A percentile compares a stretch with the other conserved stretches of the same genome.
phyloP scores from a whole-genome alignment of 2,797 vertebrate species.

The Eulemur albifrons region DNA sequence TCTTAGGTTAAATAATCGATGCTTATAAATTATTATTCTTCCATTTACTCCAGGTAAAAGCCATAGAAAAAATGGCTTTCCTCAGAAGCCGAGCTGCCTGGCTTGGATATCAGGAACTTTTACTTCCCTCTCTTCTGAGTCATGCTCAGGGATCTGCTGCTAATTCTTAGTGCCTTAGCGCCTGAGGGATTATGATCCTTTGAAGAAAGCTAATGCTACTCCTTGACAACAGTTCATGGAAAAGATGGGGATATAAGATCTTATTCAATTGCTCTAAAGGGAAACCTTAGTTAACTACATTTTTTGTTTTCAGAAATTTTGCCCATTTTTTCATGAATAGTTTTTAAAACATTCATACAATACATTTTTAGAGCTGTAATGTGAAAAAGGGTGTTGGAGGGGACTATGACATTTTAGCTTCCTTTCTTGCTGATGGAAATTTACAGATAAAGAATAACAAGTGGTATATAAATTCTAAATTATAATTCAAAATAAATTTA shows the following conservation, averaged over 20 bases:
- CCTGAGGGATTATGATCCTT: too few relatives aligned
- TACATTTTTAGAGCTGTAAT: background rate
- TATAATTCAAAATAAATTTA: background rate
- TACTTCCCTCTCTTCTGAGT: background rate
- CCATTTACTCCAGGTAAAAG: background rate
- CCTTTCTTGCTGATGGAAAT: background rate
- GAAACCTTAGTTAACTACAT: background rate
- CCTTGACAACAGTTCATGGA: background rate
- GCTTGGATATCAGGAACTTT: too few relatives aligned
- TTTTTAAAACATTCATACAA: background rate
- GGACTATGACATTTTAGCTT: background rate
- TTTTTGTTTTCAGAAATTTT: background rate
- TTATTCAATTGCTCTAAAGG: background rate
- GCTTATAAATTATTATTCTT: background rate
- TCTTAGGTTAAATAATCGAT: background rate
- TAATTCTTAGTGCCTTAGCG: too few relatives aligned
- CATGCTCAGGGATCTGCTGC: background rate
- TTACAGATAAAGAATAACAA: background rate
- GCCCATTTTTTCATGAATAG: background rate
- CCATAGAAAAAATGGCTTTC: background rate
- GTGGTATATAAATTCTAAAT: background rate
- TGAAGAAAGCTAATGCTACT: background rate
- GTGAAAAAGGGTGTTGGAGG: background rate
- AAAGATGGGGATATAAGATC: background rate
- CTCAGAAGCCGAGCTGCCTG: fast-evolving